Base-by-base conservation (phyloP, 2,888 invertebrate species). In the Rhamnusium bicolor region DNA sequence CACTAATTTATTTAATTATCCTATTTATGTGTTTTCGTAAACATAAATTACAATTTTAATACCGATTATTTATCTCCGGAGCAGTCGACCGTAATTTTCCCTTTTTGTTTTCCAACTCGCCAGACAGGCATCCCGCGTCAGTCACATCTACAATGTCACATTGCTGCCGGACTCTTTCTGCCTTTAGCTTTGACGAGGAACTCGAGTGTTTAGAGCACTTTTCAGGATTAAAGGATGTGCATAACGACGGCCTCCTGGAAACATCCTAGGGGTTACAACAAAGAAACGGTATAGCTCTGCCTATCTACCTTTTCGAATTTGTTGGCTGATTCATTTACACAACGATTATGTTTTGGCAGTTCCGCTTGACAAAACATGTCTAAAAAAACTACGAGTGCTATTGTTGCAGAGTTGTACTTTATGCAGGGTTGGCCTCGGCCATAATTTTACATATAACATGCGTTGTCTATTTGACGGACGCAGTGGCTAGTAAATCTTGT, bases 21-120 rank as follows among this genome's bases (percentile, higher is more conserved):
- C 8, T 7, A 14, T 56, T 56, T 56, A 27, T 27, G 54, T 24
- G 27, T 56, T 27, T 27, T 27, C 24, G 54, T 56, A 24, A n/a
- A n/a, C 54, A 56, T 56, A 27, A 56, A 56, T 56, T 56, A 56
- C 16, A 56, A 14, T 27, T 7, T 51, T 51, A 51, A 51, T 51
- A 51, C 51, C 18, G 10, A 19, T 19, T 56, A 56, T 56, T 56
- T 27, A 56, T 56, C 54, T 27, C 24, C 24, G 1, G 27, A 24
- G 54, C 24, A 27, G 54, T 24, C 54, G 54, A 56, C 54, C 24
- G 54, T 27, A 27, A 27, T 56, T 56, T 56, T 56, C 5, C 54
- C 27, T 27, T 56, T 24, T 56, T 24, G n/a, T 14, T 56, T 24
- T 56, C 24, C 24, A 56, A 21, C 27, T 56, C 54, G 54, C 54